A percentile compares a stretch with the other conserved stretches of the same genome.
Conservation (phyloP, 2,113 vertebrate genomes). For the Hippocampus mohnikei region DNA sequence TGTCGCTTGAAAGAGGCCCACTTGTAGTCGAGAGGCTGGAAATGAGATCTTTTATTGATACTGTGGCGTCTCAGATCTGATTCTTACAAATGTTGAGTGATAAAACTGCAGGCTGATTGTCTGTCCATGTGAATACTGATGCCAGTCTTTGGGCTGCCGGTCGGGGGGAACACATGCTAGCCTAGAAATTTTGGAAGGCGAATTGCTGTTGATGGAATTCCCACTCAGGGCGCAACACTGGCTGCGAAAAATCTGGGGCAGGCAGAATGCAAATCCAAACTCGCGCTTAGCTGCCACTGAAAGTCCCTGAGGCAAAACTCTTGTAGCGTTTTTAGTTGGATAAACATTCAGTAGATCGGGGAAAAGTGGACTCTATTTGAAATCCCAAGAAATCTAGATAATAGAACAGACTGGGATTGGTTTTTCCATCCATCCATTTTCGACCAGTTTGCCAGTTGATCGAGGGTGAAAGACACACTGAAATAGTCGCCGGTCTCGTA, state of each 20-base stretch:
- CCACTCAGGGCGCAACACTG: conserved; percentile 5
- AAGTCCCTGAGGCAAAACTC: neutral
- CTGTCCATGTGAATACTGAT: conserved; percentile 64
- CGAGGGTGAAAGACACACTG: neutral
- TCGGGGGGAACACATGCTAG: conserved; percentile 10
- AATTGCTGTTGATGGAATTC: conserved; percentile 18
- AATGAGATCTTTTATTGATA: conserved; percentile 74
- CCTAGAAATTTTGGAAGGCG: conserved; percentile 19
- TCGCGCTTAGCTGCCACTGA: conserved; percentile 5
- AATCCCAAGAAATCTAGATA: neutral
- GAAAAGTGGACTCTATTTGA: neutral
- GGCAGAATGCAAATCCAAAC: conserved; percentile 13
- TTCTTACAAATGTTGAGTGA: conserved; percentile 64
- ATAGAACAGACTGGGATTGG: neutral
- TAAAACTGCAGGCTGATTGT: conserved; percentile 63
- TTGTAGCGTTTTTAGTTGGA: neutral
- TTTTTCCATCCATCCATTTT: neutral
- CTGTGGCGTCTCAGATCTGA: conserved; percentile 67
- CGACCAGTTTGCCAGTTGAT: neutral
- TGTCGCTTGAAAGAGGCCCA: conserved; percentile 67
- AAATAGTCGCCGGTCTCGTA: neutral
- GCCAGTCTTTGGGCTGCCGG: conserved; percentile 27
- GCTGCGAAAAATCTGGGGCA: conserved; percentile 17
- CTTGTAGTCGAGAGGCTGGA: conserved; percentile 66
- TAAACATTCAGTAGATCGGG: neutral